A percentile compares a stretch with the other conserved stretches of the same genome.
Evolutionary conservation across 2,113 vertebrate species (phyloP).

Genomic region (Oryzias curvinotus): DNA sequence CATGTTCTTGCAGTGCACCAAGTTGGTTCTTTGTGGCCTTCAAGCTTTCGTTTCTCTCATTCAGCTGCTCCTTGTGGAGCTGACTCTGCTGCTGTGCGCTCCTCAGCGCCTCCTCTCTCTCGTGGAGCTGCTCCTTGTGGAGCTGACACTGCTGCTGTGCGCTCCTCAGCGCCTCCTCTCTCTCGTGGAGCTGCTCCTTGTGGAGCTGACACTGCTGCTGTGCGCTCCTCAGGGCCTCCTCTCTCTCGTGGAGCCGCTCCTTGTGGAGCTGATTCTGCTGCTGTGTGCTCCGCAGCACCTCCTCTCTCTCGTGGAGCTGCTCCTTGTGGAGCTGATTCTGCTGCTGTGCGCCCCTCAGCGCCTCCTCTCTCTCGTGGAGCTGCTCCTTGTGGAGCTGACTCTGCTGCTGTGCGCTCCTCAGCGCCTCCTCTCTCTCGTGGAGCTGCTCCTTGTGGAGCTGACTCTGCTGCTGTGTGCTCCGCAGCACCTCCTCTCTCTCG

Average conservation of each 20-base stretch:
- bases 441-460: slow-evolving; percentile 65
- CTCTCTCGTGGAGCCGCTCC: slow-evolving; percentile 71
- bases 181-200: slow-evolving; percentile 68
- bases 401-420: slow-evolving; percentile 59
- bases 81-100: slow-evolving; percentile 58
- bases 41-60: slow-evolving; percentile 54
- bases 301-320: slow-evolving; percentile 68
- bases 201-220: slow-evolving; percentile 61
- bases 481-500: slow-evolving; percentile 64
- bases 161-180: slow-evolving; percentile 59
- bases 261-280: slow-evolving; percentile 65
- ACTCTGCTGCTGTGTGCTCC: slow-evolving; percentile 55
- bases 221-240: slow-evolving; percentile 53
- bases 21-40: slow-evolving; percentile 62
- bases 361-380: too few species aligned
- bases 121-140: slow-evolving; percentile 67
- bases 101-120: slow-evolving; percentile 63
- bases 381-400: slow-evolving; percentile 66
- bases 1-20: slow-evolving; percentile 55
- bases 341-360: too few species aligned
- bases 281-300: slow-evolving; percentile 42
- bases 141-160: slow-evolving; percentile 59
- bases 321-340: slow-evolving; percentile 60
- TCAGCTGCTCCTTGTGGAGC: slow-evolving; percentile 62
- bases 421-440: slow-evolving; percentile 59